phyloP scores from a whole-genome alignment of 1,140 invertebrate genomes.

The Atta texana region DNA sequence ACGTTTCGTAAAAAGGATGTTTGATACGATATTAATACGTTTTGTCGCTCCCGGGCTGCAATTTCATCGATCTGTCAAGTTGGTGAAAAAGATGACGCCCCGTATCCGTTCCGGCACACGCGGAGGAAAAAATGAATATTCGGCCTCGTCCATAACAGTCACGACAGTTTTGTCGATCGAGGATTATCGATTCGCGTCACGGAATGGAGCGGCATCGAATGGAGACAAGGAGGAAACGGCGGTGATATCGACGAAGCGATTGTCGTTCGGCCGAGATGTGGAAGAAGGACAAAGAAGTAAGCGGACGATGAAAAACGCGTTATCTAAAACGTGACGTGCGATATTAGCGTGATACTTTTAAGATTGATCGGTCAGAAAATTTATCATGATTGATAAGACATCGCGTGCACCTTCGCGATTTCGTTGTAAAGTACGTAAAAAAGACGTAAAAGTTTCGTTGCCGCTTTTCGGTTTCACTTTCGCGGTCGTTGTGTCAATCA shows the following conservation, averaged over 20 bases:
- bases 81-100: slow-evolving; percentile 30
- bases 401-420: slow-evolving; percentile 43
- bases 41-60: slow-evolving; percentile 18
- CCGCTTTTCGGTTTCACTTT: background rate
- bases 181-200: slow-evolving; percentile 56
- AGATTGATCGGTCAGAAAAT: slow-evolving; percentile 59
- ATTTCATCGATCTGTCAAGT: slow-evolving; percentile 38
- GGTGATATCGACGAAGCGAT: slow-evolving; percentile 41
- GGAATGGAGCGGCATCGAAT: slow-evolving; percentile 30
- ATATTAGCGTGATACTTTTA: slow-evolving; percentile 55
- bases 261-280: slow-evolving; percentile 40
- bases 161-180: slow-evolving; percentile 50
- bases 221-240: slow-evolving; percentile 30
- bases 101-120: slow-evolving; percentile 14
- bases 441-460: background rate
- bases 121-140: slow-evolving; percentile 56
- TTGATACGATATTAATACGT: slow-evolving; percentile 18
- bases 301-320: slow-evolving; percentile 57
- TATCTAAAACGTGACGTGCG: slow-evolving; percentile 57
- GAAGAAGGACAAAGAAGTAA: slow-evolving; percentile 46
- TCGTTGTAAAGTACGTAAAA: background rate
- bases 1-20: background rate
- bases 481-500: background rate
- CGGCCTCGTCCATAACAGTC: slow-evolving; percentile 47
- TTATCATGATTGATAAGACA: slow-evolving; percentile 52